Base-by-base conservation (phyloP, 1,140 invertebrate genomes). In the Periplaneta americana region DNA sequence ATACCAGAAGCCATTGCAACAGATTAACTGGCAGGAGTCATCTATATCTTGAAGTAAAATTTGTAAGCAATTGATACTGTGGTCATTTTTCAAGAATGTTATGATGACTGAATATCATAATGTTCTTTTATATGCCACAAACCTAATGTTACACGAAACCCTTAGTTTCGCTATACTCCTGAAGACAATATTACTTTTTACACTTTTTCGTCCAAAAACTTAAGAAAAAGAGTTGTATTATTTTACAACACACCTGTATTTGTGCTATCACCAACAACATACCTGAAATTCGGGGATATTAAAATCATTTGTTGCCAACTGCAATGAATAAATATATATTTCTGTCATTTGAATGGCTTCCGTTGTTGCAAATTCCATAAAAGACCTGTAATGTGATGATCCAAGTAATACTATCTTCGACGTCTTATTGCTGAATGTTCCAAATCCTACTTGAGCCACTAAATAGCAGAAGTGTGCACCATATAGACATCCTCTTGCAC, bases 401-500 rank as follows among this genome's bases (percentile, higher is more conserved):
- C 96, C 95, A 81, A 98, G 91, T 22, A 98, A 89, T 34, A 96
- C 93, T 66, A 98, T 89, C 86, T 95, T 96, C 10, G 89, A 91
- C 76, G 91, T 91, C 85, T 90, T 89, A 66, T 91, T 87, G 74
- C 86, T 90, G 84, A 92, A 94, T 1, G 89, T 86, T 1, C 93
- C 92, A 87, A 96, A 95, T 79, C 93, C 92, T 78, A 95, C 91
- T 85, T 97, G 94, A 1, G 96, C 96, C 87, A 98, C 93, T 81
- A 99, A 88, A 89, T 98, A 98, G 87, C 97, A 98, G 87, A 98
- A 98, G 85, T 99, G 97, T 17, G 97, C 95, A 5, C 96, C 97
- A 88, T 95, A 93, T 34, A 97, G 91, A 87, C 93, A 92, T 13
- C 96, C 96, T 32, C 94, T 91, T 28, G 91, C 86, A 81, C 87